Evolutionary conservation across 2,888 invertebrate species (phyloP).

Genomic region (Epirrhoe tristata): DNA sequence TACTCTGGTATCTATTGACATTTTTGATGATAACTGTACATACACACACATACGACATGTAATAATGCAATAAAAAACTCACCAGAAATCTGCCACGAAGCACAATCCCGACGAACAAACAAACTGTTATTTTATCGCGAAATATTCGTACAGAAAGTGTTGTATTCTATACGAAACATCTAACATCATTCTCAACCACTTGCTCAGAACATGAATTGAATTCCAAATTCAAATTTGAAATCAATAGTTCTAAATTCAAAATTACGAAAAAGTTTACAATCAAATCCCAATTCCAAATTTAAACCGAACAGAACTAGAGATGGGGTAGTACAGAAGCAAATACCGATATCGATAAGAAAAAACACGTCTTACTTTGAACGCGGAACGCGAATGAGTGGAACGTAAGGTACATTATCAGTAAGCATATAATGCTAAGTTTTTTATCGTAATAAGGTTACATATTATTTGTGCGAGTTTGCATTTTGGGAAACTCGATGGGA

Average conservation of each 20-base stretch:
- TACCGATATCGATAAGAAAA: conserved; percentile 12
- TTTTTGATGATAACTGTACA: too few relatives aligned
- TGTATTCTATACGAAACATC: conserved; percentile 36
- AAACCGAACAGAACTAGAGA: conserved; percentile 30
- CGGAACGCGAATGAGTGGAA: conserved; percentile 27
- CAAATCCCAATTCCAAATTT: conserved; percentile 8
- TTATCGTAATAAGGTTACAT: conserved; percentile 26
- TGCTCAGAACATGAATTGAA: conserved; percentile 31
- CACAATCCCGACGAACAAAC: conserved; percentile 15
- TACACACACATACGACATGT: too few relatives aligned
- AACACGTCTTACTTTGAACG: conserved; percentile 27
- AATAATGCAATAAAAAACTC: conserved; percentile 24
- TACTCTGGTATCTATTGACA: too few relatives aligned
- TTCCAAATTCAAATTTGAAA: conserved; percentile 6
- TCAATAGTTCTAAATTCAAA: conserved; percentile 12
- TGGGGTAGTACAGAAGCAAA: conserved; percentile 13
- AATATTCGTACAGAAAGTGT: conserved; percentile 38
- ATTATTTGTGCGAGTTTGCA: conserved; percentile 14
- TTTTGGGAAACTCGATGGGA: conserved; percentile 29
- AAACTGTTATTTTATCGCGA: conserved; percentile 41
- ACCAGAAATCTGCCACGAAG: conserved; percentile 28
- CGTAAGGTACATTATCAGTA: conserved; percentile 24
- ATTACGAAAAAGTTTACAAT: conserved; percentile 18
- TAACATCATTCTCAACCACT: conserved; percentile 35
- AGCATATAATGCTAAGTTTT: conserved; percentile 19